Conservation (phyloP, 2,797 vertebrate species). For the Clangula hyemalis region DNA sequence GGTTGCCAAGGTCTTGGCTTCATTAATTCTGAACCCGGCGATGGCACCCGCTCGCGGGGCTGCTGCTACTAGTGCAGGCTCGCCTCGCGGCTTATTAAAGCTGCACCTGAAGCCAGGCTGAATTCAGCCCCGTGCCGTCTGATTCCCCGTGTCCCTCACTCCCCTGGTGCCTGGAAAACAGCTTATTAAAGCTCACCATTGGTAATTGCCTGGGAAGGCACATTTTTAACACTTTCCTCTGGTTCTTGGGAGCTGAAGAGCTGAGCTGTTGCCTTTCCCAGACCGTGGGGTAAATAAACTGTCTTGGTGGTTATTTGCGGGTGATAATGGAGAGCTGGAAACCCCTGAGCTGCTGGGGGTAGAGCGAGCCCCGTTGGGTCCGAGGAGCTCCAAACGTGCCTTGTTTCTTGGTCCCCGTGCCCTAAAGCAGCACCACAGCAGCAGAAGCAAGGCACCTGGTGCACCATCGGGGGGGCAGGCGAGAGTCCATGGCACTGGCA, state of each 20-base stretch:
- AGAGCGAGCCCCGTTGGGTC: not conserved
- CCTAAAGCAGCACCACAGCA: not conserved
- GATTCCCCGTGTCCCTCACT: not conserved
- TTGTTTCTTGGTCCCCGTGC: not conserved
- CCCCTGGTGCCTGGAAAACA: not conserved
- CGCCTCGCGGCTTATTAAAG: constrained; percentile 19
- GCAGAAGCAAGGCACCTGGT: not conserved
- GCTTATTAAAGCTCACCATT: constrained; percentile 7
- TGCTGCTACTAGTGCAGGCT: not conserved
- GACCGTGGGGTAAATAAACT: rapidly evolving
- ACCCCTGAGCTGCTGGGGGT: not conserved
- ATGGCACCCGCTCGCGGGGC: not conserved
- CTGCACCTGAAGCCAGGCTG: constrained; percentile 23
- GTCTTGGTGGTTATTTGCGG: not conserved
- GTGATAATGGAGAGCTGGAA: not conserved
- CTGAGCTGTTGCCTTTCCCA: not conserved
- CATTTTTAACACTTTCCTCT: not conserved
- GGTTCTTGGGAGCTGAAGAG: not conserved
- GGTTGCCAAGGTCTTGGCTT: not conserved
- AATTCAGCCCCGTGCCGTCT: not conserved
- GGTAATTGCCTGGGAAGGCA: constrained; percentile 4
- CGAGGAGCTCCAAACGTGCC: not conserved
- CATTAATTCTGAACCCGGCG: constrained; percentile 3
- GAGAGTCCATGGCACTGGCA: not conserved
- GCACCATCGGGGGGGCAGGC: not conserved